Evolutionary conservation across 2,888 invertebrate genomes (phyloP), one percentile per base, ranked within the genome.

Genomic region (Mellilla xanthometata): DNA sequence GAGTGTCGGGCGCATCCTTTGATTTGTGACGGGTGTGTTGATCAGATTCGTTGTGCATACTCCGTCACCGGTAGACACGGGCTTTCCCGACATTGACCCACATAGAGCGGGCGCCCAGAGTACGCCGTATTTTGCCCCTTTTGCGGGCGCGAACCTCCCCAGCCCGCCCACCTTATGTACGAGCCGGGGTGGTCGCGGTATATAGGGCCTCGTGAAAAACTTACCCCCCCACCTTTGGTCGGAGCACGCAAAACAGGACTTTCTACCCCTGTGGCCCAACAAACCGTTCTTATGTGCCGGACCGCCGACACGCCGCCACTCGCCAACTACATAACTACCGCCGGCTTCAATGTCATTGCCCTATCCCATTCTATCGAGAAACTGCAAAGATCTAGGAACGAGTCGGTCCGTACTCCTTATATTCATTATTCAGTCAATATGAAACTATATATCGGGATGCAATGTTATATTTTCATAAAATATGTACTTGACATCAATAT

Each of bases 31-130:
- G 76, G 82, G 77, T 78, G 81, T 85, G 87, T 87, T 86, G 89
- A 89, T 88, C 86, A 81, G 88, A 86, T 87, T 88, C 86, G 86
- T 85, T 87, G 88, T 88, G 88, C 88, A 89, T 88, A 88, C 81
- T 88, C 80, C 85, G 88, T 89, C 88, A 88, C 86, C 81, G 85
- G 88, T 81, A 89, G 88, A 89, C 88, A 87, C 88, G 88, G 88
- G 88, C 86, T 90, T 90, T 88, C 90, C 90, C 90, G 90, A 87
- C 90, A 90, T 90, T 90, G 90, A 90, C 90, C 90, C 88, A 90
- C 86, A 89, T 89, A 86, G 85, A 85, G 72, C 87, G 84, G 84
- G 88, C 86, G 86, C 88, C 84, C 88, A 87, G 85, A 88, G 87
- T 85, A 87, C 88, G 85, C 85, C 87, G 89, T 88, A 89, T 89